Evolutionary conservation across 92 coral and sea anemone species (phyloP), one percentile per base, ranked within the genome.

Genomic region (Blastomussa wellsi): DNA sequence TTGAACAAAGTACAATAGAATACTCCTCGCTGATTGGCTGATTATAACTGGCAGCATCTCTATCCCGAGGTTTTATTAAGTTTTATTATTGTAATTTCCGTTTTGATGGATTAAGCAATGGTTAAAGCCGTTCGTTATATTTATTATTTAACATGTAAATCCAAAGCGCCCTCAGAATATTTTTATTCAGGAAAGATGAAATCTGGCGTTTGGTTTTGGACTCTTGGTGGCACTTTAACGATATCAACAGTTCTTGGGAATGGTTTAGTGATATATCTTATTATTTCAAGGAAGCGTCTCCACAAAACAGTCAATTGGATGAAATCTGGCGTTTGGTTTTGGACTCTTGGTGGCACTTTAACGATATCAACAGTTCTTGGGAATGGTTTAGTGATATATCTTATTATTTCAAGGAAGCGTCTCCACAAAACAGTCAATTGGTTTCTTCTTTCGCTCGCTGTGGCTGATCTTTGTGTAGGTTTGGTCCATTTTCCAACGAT

Each of bases 391-490:
- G 20, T 75, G 28, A 28, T 78, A 24, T 78, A 53, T 57, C 42
- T 78, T 1, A 57, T 78, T 15, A 33, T 55, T 35, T 78, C 82
- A 53, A 78, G 51, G n/a, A 78, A 59, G 38, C 70, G 51, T 1
- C 82, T 78, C 35, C 82, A 31, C 13, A 78, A 32, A 44, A 59
- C 82, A 20, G 49, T 78, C 35, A 78, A 78, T 9, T 78, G 68
- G 44, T 78, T 78, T 28, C 57, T 78, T 48, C 7, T 78, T 57
- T 78, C 82, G 29, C 82, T 78, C 49, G 82, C 82, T 59, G 24
- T 52, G 47, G 82, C 82, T 20, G 82, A 78, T 78, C 51, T 78
- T n/a, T 19, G 82, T 78, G 82, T 78, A 16, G 82, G 82, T 33
- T 78, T 53, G 17, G 20, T 24, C 10, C 33, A 35, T 3, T 59